Evolutionary conservation across 2,888 invertebrate genomes (phyloP).

Genomic region (Tetragnatha montana): DNA sequence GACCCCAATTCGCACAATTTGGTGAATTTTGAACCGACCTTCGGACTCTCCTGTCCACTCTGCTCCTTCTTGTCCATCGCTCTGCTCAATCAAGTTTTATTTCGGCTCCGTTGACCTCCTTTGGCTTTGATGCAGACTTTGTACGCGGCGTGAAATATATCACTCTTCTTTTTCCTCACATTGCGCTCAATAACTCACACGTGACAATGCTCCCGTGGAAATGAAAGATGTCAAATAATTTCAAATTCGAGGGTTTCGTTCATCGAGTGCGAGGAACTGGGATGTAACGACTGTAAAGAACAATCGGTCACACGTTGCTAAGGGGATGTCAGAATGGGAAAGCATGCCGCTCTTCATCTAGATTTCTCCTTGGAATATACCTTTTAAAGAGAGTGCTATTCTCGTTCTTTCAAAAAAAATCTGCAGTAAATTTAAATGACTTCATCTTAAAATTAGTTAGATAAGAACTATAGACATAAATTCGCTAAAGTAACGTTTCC

Average conservation of each 20-base stretch:
- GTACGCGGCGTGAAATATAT: conserved; percentile 5
- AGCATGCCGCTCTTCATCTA: background rate
- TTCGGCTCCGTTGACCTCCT: conserved; percentile 28
- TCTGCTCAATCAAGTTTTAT: conserved; percentile 24
- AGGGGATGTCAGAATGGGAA: background rate
- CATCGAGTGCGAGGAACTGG: background rate
- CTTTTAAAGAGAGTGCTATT: no score
- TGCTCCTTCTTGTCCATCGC: background rate
- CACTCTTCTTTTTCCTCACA: conserved; percentile 4
- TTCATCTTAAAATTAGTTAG: no score
- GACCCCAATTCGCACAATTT: conserved; percentile 41
- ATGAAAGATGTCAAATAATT: background rate
- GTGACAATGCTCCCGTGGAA: background rate
- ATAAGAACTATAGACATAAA: no score
- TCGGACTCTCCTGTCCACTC: conserved; percentile 11
- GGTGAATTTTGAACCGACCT: conserved; percentile 26
- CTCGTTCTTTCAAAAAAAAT: no score
- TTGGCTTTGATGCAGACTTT: conserved; percentile 25
- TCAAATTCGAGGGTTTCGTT: background rate
- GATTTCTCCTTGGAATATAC: no score
- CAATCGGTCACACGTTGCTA: background rate
- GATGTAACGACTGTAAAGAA: background rate
- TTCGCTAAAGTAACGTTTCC: no score
- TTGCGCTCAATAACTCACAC: conserved; percentile 1
- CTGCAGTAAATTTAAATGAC: no score